These are phyloP conservation scores for Macrobrachium nipponense DNA, from an alignment of 1,140 invertebrate genomes.

Conservation along the genomic window DNA sequence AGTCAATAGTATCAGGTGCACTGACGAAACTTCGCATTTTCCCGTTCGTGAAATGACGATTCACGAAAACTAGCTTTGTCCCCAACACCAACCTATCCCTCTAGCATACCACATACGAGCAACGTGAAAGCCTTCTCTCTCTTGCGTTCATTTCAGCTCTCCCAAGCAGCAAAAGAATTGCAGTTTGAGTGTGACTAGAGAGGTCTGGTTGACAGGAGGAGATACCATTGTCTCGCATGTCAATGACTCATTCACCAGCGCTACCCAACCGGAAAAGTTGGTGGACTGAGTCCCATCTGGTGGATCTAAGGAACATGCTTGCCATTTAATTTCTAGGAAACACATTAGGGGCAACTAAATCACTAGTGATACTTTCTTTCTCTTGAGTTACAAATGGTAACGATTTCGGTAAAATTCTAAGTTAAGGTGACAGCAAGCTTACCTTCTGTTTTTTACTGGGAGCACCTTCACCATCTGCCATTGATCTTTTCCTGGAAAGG, in stretches of 20 bases:
- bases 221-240: slow-evolving; percentile 28
- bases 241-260: slow-evolving; percentile 45
- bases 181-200: neutral
- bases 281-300: slow-evolving; percentile 20
- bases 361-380: too few relatives aligned
- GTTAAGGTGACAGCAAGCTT: neutral
- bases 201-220: slow-evolving; percentile 5
- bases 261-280: slow-evolving; percentile 37
- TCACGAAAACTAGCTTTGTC: too few relatives aligned
- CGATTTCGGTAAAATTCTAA: too few relatives aligned
- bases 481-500: neutral
- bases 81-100: too few relatives aligned
- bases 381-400: too few relatives aligned
- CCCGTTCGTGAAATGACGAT: too few relatives aligned
- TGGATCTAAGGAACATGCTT: slow-evolving; percentile 43
- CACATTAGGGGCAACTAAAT: too few relatives aligned
- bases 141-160: neutral
- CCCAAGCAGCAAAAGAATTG: neutral
- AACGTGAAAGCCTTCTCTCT: too few relatives aligned
- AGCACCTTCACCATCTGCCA: neutral
- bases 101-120: too few relatives aligned
- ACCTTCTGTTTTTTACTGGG: slow-evolving; percentile 9
- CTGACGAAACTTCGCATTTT: too few relatives aligned
- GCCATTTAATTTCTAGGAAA: too few relatives aligned
- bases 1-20: too few relatives aligned